phyloP scores from a whole-genome alignment of 1,140 invertebrate species.

The Ylistrum balloti region DNA sequence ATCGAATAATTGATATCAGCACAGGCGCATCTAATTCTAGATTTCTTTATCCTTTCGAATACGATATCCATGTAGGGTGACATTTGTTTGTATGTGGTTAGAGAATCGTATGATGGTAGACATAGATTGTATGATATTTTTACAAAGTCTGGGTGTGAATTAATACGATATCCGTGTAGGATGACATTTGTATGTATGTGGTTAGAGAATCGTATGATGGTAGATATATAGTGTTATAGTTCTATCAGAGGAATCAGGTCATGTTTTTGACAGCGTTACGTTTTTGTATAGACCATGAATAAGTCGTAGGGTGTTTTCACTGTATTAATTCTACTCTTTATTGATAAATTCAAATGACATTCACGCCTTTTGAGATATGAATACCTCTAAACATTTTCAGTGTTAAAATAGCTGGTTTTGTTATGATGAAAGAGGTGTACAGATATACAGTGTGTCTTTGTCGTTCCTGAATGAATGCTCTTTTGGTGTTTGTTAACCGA shows the following conservation, averaged over 20 bases:
- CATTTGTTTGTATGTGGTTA: too few species aligned
- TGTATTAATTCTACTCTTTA: neutral
- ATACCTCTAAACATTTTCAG: neutral
- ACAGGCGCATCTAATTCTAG: too few species aligned
- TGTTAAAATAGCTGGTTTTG: neutral
- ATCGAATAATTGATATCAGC: too few species aligned
- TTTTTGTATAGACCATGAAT: neutral
- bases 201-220: neutral
- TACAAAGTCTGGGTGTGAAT: too few species aligned
- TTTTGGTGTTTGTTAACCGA: slow-evolving; percentile 27
- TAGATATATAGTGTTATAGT: neutral
- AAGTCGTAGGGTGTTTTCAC: neutral
- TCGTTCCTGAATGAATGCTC: neutral
- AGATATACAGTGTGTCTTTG: neutral
- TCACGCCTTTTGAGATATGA: neutral
- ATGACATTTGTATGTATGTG: too few species aligned
- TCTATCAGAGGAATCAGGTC: neutral
- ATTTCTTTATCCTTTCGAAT: too few species aligned
- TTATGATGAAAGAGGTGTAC: neutral
- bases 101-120: neutral
- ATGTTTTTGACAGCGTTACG: neutral
- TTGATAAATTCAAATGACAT: neutral
- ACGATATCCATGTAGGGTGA: too few species aligned
- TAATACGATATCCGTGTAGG: too few species aligned
- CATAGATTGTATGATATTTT: neutral